Base-by-base conservation (phyloP, 2,888 invertebrate genomes). In the Pogonocherus hispidulus region DNA sequence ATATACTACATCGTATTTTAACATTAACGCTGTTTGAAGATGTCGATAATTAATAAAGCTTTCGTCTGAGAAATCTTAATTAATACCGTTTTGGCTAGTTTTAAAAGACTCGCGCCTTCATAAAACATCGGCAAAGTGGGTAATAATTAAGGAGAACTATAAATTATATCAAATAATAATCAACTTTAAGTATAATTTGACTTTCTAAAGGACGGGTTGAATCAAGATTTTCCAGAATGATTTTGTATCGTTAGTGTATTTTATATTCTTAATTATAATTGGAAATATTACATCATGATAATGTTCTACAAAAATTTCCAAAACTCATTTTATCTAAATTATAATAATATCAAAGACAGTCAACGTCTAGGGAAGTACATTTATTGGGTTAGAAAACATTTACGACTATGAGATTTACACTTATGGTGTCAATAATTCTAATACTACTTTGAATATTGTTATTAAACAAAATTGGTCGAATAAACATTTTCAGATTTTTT, bases 11-110 rank as follows among this genome's bases (percentile, higher is more conserved):
- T 51, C 62, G 62, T 62, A 32, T 62, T 62, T 62, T 62, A 49
- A 62, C 49, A 37, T 62, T 62, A 62, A 49, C 49, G 62, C 62
- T 46, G 20, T 49, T 62, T 51, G 20, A 35, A 51, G 62, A 51
- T 51, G 62, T 62, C 62, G 62, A 62, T 62, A 62, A 62, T 62
- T 62, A 62, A 62, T 62, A 62, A 51, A 51, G 49, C 47, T 51
- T 49, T 62, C 51, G 62, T 37, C 37, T 20, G 62, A 62, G 62
- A 62, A 62, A 62, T 62, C 62, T 62, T 41, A 62, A 62, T 62
- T 62, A 51, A 35, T 32, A 49, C 46, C 37, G 46, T 49, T 62
- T 62, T 62, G 16, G 23, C 62, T 35, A 35, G 35, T 51, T 49
- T 49, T 37, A 35, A 35, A 49, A 20, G 14, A 22, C 35, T 11